Base-by-base conservation (phyloP, 2,113 vertebrate species). In the Beaufortia kweichowensis region DNA sequence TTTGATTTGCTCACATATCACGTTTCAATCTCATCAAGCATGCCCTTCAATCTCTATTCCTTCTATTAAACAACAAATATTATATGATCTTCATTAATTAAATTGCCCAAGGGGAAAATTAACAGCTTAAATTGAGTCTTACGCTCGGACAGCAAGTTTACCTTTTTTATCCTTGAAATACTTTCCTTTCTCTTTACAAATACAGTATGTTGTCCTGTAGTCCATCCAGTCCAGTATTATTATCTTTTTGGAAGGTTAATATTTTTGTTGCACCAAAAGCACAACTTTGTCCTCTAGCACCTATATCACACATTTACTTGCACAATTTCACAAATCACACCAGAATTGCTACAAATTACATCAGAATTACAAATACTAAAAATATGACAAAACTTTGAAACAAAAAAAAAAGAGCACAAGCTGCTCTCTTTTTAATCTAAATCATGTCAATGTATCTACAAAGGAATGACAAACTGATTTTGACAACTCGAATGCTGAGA, bases 261-360 rank as follows among this genome's bases (percentile, higher is more conserved):
- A 21, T 21, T 19, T 21, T 21, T 53, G 48, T 53, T 9, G 48
- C 48, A 53, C 21, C 6, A n/a, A 21, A n/a, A 21, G 19, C 15
- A 9, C 7, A 53, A 21, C 48, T 53, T 21, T 53, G n/a, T 53
- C 48, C 48, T 21, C 48, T 53, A 9, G 48, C 48, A 50, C 17
- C 19, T 50, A 4, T 6, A 21, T 53, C 48, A 2, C 48, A 53
- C 48, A 21, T 53, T 53, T 53, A 53, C 48, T 53, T 53, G 19
- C 15, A 46, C 43, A 46, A 39, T 10, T 39, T 39, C 35, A 31
- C 46, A 33, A 53, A 65, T 46, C n/a, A 65, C 39, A 26, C 23
- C 64, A 57, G 55, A 41, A 28, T 57, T 41, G 53, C 68, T 9
- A 57, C 1, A 2, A 57, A 59, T 71, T 71, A 28, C 53, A 59